Evolutionary conservation across 1,140 invertebrate genomes (phyloP), one percentile per base, ranked within the genome.

Genomic region (Apolygus lucorum): DNA sequence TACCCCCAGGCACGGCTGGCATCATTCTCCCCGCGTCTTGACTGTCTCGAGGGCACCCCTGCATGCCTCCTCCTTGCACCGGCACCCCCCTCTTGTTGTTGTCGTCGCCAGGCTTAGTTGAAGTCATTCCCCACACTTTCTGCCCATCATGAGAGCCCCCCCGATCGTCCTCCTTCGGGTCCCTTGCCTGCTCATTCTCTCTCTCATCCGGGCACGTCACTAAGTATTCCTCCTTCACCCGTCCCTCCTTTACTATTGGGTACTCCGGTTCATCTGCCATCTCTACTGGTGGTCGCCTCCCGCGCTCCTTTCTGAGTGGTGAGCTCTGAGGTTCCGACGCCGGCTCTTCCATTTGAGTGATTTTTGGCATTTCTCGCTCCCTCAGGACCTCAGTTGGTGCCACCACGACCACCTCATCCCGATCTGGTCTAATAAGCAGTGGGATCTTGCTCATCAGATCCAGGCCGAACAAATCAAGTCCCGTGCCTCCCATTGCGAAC

Each of bases 131-230:
- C 42, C n/a, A n/a, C n/a, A n/a, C n/a, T n/a, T n/a, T n/a, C n/a
- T n/a, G n/a, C n/a, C n/a, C n/a, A n/a, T n/a, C n/a, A n/a, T 49
- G 11, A 11, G 42, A n/a, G 11, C 42, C n/a, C n/a, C 42, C 42
- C 42, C 11, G 42, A 11, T 49, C 42, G 11, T 49, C n/a, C 42
- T n/a, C 42, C 42, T 49, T 49, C n/a, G 11, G 42, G 11, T 49
- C 42, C n/a, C 42, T n/a, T 49, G n/a, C 42, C 42, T 49, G n/a
- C n/a, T 49, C n/a, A n/a, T n/a, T 49, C 42, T n/a, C 42, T 49
- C n/a, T 49, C 42, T n/a, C n/a, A n/a, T n/a, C n/a, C n/a, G n/a
- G n/a, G n/a, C n/a, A n/a, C n/a, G n/a, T n/a, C n/a, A n/a, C n/a
- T n/a, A n/a, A n/a, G n/a, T n/a, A n/a, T n/a, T n/a, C n/a, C n/a